Percentiles rank a stretch among this genome's conserved stretches.
phyloP scores from a whole-genome alignment of 2,797 vertebrate species.

The Clarias pachynema region DNA sequence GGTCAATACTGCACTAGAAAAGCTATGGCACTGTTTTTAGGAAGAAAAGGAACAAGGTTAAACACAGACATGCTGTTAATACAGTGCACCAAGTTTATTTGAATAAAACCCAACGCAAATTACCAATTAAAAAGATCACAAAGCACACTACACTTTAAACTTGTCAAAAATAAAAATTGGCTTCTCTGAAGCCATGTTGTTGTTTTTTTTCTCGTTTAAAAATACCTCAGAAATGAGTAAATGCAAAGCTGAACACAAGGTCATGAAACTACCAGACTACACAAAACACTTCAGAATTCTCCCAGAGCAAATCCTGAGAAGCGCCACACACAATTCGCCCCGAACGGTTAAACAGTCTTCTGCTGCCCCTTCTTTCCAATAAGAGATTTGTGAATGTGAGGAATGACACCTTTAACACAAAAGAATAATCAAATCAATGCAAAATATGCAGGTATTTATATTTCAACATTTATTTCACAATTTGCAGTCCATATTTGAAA shows the following conservation, averaged over 20 bases:
- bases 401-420: conserved; percentile 75
- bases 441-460: background rate
- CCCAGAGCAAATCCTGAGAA: conserved; percentile 71
- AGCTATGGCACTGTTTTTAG: background rate
- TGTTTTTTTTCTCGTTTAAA: conserved; percentile 32
- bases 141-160: conserved; percentile 45
- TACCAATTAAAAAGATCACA: conserved; percentile 54
- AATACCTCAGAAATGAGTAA: conserved; percentile 76
- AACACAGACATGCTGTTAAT: background rate
- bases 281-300: conserved; percentile 64
- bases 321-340: conserved; percentile 54
- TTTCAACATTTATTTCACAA: background rate
- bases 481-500: no score
- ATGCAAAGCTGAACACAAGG: conserved; percentile 70
- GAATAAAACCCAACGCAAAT: conserved; percentile 69
- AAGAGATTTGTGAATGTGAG: conserved; percentile 83
- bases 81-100: conserved; percentile 70
- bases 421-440: accelerated
- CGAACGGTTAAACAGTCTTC: conserved; percentile 77
- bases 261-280: conserved; percentile 65
- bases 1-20: background rate
- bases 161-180: conserved; percentile 60
- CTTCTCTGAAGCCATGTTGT: conserved; percentile 83
- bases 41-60: background rate
- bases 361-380: conserved; percentile 85